Evolutionary conservation across 2,797 vertebrate genomes (phyloP).

Genomic region (Menidia menidia): DNA sequence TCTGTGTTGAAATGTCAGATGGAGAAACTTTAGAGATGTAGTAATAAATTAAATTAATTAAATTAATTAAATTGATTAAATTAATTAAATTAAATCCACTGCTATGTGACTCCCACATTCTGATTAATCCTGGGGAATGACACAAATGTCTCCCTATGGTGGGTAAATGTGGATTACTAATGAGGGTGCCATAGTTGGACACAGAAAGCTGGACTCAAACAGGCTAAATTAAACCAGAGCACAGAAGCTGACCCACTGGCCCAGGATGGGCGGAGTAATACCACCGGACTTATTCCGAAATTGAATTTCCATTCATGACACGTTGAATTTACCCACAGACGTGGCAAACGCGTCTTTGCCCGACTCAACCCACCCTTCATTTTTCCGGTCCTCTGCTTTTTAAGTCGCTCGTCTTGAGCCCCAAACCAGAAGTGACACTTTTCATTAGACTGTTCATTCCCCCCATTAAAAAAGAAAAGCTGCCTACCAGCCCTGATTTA

Average conservation of each 20-base stretch:
- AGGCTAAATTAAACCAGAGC: conserved; percentile 38
- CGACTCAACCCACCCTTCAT: not conserved
- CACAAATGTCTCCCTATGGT: conserved; percentile 14
- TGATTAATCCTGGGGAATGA: conserved; percentile 28
- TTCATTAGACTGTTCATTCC: too few relatives aligned
- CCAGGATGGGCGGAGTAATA: not conserved
- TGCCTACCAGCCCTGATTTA: not conserved
- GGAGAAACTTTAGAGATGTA: conserved; percentile 10
- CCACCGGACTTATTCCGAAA: not conserved
- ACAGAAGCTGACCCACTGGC: conserved; percentile 2
- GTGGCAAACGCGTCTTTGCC: not conserved
- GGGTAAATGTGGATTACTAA: conserved; percentile 50
- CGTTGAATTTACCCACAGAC: not conserved
- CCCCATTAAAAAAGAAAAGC: conserved; percentile 4
- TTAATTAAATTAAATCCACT: conserved; percentile 43
- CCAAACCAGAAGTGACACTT: too few relatives aligned
- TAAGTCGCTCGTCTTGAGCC: not conserved
- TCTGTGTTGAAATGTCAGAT: not conserved
- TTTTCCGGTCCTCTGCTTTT: not conserved
- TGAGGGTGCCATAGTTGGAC: conserved; percentile 22
- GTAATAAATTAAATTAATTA: too few relatives aligned
- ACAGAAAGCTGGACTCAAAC: conserved; percentile 12
- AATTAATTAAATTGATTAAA: too few relatives aligned
- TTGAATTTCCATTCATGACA: not conserved
- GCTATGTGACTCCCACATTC: conserved; percentile 10